These are phyloP conservation scores for Rhynchomys soricoides DNA, from an alignment of 2,113 vertebrate genomes.

Conservation along the genomic window DNA sequence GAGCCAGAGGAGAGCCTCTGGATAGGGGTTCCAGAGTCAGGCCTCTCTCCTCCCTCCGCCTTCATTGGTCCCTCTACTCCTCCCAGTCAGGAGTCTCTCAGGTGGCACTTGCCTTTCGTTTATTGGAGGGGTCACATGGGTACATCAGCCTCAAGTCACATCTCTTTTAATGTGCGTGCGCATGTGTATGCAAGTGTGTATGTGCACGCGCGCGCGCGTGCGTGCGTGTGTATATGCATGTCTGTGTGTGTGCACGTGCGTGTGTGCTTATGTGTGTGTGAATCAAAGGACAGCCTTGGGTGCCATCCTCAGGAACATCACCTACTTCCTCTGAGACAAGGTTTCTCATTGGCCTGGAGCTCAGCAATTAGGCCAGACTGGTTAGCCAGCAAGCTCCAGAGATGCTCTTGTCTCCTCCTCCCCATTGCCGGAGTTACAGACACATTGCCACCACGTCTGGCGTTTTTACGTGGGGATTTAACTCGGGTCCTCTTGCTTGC, in stretches of 20 bases:
- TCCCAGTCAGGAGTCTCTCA: rapidly evolving
- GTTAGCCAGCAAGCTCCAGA: neutral
- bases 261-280: neutral
- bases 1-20: too few relatives aligned
- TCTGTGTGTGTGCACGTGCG: neutral
- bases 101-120: too few relatives aligned
- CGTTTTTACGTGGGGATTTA: neutral
- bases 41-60: too few relatives aligned
- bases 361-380: neutral
- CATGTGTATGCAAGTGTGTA: neutral
- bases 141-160: neutral
- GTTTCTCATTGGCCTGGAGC: neutral
- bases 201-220: neutral
- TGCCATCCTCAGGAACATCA: neutral
- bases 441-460: neutral
- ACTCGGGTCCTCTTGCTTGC: neutral
- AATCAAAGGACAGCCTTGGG: neutral
- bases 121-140: neutral
- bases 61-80: rapidly evolving
- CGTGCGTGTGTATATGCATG: neutral
- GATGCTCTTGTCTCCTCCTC: neutral
- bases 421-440: neutral
- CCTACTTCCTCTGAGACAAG: neutral
- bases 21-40: neutral
- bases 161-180: neutral